Conservation (phyloP, 1,140 invertebrate species). For the Leptinotarsa undecemlineata region DNA sequence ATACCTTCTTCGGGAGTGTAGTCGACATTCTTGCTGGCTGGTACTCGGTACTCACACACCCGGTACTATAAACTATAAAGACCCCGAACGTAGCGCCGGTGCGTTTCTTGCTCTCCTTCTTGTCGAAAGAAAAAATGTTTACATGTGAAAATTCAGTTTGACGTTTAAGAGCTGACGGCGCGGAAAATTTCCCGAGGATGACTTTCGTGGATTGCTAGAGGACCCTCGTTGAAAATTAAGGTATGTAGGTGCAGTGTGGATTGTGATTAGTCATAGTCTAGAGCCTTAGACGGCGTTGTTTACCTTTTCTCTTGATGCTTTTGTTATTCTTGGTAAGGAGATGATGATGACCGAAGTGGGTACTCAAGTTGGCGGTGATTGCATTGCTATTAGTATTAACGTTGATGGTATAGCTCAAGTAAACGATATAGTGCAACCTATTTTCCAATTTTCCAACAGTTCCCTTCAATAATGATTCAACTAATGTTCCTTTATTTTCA, state of each 20-base stretch:
- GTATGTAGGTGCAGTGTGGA: slow-evolving; percentile 7
- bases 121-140: not conserved
- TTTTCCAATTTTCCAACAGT: too few relatives aligned
- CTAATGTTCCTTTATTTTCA: too few relatives aligned
- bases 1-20: slow-evolving; percentile 12
- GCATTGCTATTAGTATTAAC: too few relatives aligned
- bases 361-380: too few relatives aligned
- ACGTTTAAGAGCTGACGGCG: not conserved
- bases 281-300: not conserved
- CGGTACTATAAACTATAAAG: slow-evolving; percentile 18
- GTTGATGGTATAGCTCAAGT: too few relatives aligned
- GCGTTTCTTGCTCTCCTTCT: not conserved
- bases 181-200: not conserved
- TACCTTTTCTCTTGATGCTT: too few relatives aligned
- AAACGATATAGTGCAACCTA: too few relatives aligned
- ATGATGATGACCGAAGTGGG: too few relatives aligned
- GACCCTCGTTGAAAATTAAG: not conserved
- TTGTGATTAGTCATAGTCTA: slow-evolving; percentile 4
- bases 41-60: slow-evolving; percentile 1
- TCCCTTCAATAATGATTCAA: too few relatives aligned
- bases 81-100: slow-evolving; percentile 7
- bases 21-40: slow-evolving; percentile 14
- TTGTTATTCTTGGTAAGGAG: too few relatives aligned
- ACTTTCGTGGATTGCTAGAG: not conserved
- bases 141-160: slow-evolving; percentile 3